phyloP scores from a whole-genome alignment of 2,797 vertebrate species.

The Sus cebifrons region DNA sequence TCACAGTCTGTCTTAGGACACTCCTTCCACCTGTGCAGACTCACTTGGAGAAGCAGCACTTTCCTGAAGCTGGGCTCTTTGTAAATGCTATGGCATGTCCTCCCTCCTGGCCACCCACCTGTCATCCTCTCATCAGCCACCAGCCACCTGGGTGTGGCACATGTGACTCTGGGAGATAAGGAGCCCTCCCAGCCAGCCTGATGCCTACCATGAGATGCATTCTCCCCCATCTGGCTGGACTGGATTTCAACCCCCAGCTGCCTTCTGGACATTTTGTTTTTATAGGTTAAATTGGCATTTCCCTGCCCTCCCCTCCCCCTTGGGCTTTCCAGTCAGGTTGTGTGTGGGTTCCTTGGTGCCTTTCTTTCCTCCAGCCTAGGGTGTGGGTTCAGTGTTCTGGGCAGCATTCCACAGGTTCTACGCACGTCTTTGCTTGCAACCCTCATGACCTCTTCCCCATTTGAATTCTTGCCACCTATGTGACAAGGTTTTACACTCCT shows the following conservation, averaged over 20 bases:
- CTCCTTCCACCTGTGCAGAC: constrained; percentile 47
- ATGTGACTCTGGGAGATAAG: neutral
- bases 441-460: neutral
- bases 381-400: neutral
- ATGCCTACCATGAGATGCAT: accelerated
- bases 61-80: neutral
- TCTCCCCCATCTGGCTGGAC: neutral
- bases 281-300: neutral
- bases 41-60: neutral
- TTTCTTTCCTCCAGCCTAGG: neutral
- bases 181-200: neutral
- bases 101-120: neutral
- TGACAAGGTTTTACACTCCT: neutral
- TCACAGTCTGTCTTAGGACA: neutral
- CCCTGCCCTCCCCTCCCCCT: neutral
- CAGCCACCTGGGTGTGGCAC: neutral
- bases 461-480: neutral
- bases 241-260: neutral
- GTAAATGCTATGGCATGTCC: neutral
- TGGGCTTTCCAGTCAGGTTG: neutral
- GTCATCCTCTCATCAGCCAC: neutral
- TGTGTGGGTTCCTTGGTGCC: neutral
- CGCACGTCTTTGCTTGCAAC: neutral
- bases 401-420: neutral
- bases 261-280: neutral